Percentiles rank a stretch among this genome's conserved stretches.
Conservation (phyloP, 2,113 vertebrate species). For the Ochotona curzoniae region DNA sequence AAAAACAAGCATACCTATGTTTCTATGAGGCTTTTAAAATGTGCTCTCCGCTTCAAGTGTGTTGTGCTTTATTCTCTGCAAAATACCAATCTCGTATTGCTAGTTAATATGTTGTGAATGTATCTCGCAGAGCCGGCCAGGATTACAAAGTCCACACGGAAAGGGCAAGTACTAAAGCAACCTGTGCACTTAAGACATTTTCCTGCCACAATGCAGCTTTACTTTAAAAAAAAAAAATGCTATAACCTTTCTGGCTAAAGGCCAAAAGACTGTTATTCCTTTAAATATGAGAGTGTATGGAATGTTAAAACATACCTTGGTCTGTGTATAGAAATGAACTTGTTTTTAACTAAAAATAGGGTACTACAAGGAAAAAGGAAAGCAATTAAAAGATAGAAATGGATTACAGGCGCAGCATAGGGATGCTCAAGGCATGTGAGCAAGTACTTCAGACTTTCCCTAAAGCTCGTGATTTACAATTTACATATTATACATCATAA, state of each 20-base stretch:
- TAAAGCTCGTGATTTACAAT: background rate
- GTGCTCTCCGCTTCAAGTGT: background rate
- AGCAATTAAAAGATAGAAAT: constrained; percentile 42
- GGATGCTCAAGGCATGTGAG: background rate
- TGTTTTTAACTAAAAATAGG: background rate
- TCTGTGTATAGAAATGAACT: constrained; percentile 29
- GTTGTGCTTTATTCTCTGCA: constrained; percentile 23
- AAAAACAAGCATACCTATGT: constrained; percentile 23
- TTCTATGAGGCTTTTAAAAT: background rate
- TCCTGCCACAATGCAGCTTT: background rate
- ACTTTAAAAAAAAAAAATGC: background rate
- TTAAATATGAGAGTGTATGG: background rate
- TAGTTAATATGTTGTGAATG: constrained; percentile 34
- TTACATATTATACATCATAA: background rate
- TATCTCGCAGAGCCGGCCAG: background rate
- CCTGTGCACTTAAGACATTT: background rate
- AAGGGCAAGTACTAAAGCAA: background rate
- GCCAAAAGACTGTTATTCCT: constrained; percentile 10
- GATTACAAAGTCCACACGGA: background rate
- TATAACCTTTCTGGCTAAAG: background rate
- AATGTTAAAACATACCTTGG: background rate
- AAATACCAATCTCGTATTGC: constrained; percentile 29
- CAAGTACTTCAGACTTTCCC: background rate
- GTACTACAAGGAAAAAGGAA: background rate
- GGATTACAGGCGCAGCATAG: background rate